Conservation (phyloP, 37 sponge, comb jelly and placozoan genomes). For the Beroe ovata region DNA sequence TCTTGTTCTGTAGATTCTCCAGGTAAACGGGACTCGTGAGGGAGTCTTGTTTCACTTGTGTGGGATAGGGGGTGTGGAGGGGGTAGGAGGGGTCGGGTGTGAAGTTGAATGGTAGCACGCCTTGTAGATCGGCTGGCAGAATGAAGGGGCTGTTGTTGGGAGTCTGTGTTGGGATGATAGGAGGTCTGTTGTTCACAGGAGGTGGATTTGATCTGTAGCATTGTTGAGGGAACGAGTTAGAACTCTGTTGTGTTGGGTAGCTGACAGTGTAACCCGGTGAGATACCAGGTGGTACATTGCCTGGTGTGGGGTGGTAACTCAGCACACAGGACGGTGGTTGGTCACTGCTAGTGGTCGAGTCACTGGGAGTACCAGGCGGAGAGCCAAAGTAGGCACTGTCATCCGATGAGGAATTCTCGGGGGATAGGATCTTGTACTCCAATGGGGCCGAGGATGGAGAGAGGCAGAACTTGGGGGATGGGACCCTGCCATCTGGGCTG, state of each 20-base stretch:
- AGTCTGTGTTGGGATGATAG: background rate
- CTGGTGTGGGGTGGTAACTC: background rate
- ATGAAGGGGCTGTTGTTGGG: background rate
- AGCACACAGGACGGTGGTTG: background rate
- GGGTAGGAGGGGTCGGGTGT: slow-evolving; percentile 46
- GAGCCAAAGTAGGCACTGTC: slow-evolving; percentile 62
- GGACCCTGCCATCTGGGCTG: background rate
- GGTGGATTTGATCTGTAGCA: background rate
- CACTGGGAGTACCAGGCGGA: slow-evolving; percentile 35
- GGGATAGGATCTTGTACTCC: background rate
- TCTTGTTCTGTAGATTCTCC: slow-evolving; percentile 67
- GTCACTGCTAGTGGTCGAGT: background rate
- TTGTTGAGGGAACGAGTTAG: background rate
- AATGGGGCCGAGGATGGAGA: background rate
- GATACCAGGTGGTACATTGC: background rate
- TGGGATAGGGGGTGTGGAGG: slow-evolving; percentile 23
- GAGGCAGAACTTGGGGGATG: background rate
- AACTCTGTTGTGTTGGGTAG: background rate
- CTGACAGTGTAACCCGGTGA: background rate
- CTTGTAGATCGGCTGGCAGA: slow-evolving; percentile 15
- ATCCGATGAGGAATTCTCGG: slow-evolving; percentile 33
- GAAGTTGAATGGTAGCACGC: background rate
- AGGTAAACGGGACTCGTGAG: slow-evolving; percentile 3
- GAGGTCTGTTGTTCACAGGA: background rate
- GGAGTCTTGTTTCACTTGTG: background rate